Evolutionary conservation across 2,888 invertebrate species (phyloP), one percentile per base, ranked within the genome.

Genomic region (Euclidia mi): DNA sequence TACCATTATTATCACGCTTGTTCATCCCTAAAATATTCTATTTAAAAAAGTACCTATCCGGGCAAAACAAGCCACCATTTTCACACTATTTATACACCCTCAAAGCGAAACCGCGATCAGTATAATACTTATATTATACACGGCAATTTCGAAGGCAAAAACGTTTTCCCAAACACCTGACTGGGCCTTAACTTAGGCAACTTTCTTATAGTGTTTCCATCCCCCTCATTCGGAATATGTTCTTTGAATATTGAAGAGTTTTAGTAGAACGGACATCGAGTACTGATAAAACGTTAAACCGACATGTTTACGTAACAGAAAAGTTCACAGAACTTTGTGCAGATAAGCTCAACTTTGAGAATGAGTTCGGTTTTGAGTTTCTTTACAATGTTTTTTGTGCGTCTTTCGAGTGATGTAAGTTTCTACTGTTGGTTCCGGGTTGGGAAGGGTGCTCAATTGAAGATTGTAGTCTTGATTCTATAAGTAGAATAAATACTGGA

Each of bases 211-310:
- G 51, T 42, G 53, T 63, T 66, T 71, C 63, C 58, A 56, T 42
- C 28, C 28, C 43, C 51, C 56, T 68, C 65, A 69, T 71, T 63
- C 41, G 37, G 44, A 60, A 66, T 71, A 72, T 72, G 58, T 63
- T 69, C 60, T 66, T 66, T 66, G 69, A 71, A 70, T 73, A 70
- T 70, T 73, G 62, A 73, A 58, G 56, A 66, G 68, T 41, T 65
- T 57, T 48, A 38, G 48, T 46, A n/a, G n/a, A 70, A 55, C 52
- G 68, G 58, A 68, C 73, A 65, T 57, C 52, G 65, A 46, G 43
- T 29, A 29, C 18, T 48, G 60, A 68, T 75, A 58, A 68, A 71
- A 68, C 42, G 63, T 62, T 60, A 41, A 64, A 60, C 56, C 53
- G 60, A 58, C 59, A 62, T 65, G 58, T 67, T 75, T 64, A 59